These are phyloP conservation scores for Fistularia tabacaria DNA, from an alignment of 2,797 vertebrate genomes.

Conservation along the genomic window DNA sequence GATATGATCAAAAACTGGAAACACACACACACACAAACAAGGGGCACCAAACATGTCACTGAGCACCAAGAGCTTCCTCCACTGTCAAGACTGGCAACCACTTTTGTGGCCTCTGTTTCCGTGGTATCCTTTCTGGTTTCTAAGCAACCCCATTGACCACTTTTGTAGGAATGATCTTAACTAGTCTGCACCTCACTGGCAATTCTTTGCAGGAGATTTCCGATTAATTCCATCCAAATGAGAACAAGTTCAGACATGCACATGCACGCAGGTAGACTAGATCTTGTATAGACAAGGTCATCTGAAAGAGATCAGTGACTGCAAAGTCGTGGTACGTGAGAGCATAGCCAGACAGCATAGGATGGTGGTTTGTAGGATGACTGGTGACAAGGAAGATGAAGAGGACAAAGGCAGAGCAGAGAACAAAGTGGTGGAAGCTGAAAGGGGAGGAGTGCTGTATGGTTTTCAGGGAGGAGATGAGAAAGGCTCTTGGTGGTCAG, in stretches of 20 bases:
- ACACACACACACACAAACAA: neutral
- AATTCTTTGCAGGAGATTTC: constrained; percentile 11
- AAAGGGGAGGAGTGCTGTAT: no score
- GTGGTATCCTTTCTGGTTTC: constrained; percentile 63
- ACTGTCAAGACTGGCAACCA: constrained; percentile 48
- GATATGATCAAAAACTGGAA: neutral
- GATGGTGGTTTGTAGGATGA: no score
- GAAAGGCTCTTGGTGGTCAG: no score
- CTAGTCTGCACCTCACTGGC: constrained; percentile 15
- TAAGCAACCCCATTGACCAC: constrained; percentile 49
- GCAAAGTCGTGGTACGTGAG: no score
- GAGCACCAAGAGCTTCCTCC: constrained; percentile 34
- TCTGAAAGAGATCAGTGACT: no score
- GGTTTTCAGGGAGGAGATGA: no score
- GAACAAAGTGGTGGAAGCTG: no score
- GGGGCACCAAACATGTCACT: constrained; percentile 14
- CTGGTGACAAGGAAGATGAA: no score
- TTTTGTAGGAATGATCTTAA: constrained; percentile 25
- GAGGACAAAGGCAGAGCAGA: no score
- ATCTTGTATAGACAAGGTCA: no score
- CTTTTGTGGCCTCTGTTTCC: constrained; percentile 61
- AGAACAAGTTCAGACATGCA: constrained; percentile 15
- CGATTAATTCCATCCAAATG: neutral
- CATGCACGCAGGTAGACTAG: no score
- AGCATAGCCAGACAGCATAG: no score